Base-by-base conservation (phyloP, 2,888 invertebrate genomes). In the Sepiola atlantica region DNA sequence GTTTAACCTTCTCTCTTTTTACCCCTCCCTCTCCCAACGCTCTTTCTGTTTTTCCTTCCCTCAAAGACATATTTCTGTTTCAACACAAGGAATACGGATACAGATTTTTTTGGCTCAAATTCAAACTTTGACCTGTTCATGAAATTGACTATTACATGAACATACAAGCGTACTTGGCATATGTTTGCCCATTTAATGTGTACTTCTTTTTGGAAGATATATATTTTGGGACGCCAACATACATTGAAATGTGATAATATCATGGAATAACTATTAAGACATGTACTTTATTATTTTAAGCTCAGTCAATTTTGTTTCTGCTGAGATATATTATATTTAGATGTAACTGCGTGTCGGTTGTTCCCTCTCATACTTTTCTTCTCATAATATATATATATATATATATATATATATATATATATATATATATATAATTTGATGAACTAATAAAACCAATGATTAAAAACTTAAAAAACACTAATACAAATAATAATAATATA, bases 71-170 rank as follows among this genome's bases (percentile, higher is more conserved):
- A 77, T 77, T 77, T 77, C 77, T 77, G 16, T n/a, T n/a, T 77
- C n/a, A 77, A 77, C 32, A 77, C 14, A n/a, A 77, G 77, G 77
- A 77, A 32, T 32, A 77, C 32, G 45, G 32, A 77, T 77, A 77
- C n/a, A 77, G n/a, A 77, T n/a, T 12, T 77, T 45, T 77, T 77
- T 77, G 77, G 77, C 77, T n/a, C n/a, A 77, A 77, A 77, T 77
- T 77, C 77, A 77, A 77, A 77, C 4, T 77, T 77, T 32, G 77
- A 77, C 77, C 77, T 77, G 77, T 77, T n/a, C 77, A 32, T n/a
- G n/a, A 77, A 77, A 77, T 77, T 77, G 77, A 77, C 77, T 77
- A 77, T 77, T 77, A 77, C 77, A 77, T 77, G n/a, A n/a, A 18
- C 32, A n/a, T 77, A 77, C 77, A 77, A 77, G 77, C 3, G 77